These are phyloP conservation scores for Andinoacara biseriatus DNA, from an alignment of 2,113 vertebrate genomes.

Conservation along the genomic window DNA sequence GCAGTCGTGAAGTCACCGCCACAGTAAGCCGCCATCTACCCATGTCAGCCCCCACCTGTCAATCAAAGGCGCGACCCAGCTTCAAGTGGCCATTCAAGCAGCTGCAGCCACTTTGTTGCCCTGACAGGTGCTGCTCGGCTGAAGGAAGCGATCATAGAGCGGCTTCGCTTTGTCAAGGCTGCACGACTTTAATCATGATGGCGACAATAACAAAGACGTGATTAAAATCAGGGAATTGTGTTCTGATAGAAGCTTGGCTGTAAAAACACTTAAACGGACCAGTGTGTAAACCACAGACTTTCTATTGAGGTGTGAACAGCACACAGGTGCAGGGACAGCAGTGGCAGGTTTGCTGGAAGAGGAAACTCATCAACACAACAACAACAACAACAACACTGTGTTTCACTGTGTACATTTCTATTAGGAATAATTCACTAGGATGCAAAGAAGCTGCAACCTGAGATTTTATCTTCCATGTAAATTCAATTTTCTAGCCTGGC, in stretches of 20 bases:
- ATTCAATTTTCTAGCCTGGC: neutral
- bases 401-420: neutral
- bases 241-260: no score
- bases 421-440: neutral
- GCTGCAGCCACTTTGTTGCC: neutral
- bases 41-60: no score
- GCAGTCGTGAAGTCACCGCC: neutral
- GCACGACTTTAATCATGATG: neutral
- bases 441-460: neutral
- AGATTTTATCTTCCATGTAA: neutral
- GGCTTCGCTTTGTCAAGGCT: neutral
- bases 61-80: no score
- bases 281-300: neutral
- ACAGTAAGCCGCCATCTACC: fast-evolving
- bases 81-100: neutral
- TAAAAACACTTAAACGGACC: neutral
- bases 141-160: neutral
- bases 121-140: neutral
- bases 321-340: neutral
- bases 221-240: no score
- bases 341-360: neutral
- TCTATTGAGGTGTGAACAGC: neutral
- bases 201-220: no score
- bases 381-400: neutral
- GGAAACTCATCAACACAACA: neutral